These are phyloP conservation scores for Leptinotarsa undecemlineata DNA, from an alignment of 1,140 invertebrate species.

Conservation along the genomic window DNA sequence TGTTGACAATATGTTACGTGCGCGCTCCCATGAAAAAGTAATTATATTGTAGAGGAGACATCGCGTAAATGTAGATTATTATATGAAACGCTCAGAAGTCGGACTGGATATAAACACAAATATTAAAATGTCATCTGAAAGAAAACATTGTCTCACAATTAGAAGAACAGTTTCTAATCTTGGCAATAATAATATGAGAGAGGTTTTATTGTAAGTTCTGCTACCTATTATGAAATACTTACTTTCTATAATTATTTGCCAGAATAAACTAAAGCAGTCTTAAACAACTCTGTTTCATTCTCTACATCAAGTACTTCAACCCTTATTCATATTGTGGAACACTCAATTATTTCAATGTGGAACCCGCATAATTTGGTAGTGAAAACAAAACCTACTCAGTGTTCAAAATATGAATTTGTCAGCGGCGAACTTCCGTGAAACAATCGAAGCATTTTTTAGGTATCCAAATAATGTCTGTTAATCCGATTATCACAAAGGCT, in stretches of 20 bases:
- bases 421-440: background rate
- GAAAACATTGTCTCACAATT: constrained; percentile 25
- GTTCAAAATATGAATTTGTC: no score
- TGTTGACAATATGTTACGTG: constrained; percentile 25
- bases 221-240: no score
- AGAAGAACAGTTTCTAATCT: constrained; percentile 15
- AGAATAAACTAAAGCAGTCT: no score
- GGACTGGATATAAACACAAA: constrained; percentile 22
- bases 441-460: constrained; percentile 13
- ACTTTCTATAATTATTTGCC: no score
- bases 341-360: no score
- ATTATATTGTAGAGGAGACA: constrained; percentile 18
- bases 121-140: constrained; percentile 27
- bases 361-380: no score
- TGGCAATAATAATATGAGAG: background rate
- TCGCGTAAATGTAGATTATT: constrained; percentile 24
- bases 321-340: no score
- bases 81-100: constrained; percentile 18
- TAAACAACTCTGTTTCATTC: no score
- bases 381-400: no score
- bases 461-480: background rate
- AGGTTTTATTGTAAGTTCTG: no score
- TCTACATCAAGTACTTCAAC: no score
- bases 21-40: constrained; percentile 26
- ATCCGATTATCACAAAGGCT: constrained; percentile 14